Evolutionary conservation across 2,797 vertebrate genomes (phyloP).

Genomic region (Spea hammondii): DNA sequence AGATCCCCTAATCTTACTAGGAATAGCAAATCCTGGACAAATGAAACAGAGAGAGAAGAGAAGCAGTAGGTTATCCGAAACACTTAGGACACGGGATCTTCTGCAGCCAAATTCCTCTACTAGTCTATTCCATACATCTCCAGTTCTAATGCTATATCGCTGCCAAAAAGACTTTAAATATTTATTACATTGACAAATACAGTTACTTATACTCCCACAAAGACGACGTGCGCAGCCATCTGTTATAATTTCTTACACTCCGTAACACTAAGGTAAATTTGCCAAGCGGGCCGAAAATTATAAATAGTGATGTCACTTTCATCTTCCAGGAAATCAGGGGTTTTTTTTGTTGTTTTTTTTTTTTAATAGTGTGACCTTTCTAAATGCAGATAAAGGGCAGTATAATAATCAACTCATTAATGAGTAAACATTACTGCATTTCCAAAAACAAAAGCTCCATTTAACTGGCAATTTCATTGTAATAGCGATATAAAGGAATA

Average conservation of each 20-base stretch:
- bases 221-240: background rate
- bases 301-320: constrained; percentile 8
- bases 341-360: no score
- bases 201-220: background rate
- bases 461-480: background rate
- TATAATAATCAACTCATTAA: constrained; percentile 8
- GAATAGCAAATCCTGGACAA: no score
- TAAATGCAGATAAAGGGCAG: constrained; percentile 3
- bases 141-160: background rate
- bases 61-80: no score
- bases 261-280: background rate
- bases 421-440: constrained; percentile 1
- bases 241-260: constrained; percentile 1
- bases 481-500: background rate
- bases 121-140: no score
- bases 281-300: constrained; percentile 8
- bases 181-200: background rate
- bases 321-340: background rate
- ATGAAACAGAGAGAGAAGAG: no score
- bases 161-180: background rate
- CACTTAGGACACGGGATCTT: no score
- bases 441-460: background rate
- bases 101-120: no score
- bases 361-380: constrained; percentile 25
- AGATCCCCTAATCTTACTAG: no score